phyloP scores from a whole-genome alignment of 1,140 invertebrate species.

The Meteorus sp. region DNA sequence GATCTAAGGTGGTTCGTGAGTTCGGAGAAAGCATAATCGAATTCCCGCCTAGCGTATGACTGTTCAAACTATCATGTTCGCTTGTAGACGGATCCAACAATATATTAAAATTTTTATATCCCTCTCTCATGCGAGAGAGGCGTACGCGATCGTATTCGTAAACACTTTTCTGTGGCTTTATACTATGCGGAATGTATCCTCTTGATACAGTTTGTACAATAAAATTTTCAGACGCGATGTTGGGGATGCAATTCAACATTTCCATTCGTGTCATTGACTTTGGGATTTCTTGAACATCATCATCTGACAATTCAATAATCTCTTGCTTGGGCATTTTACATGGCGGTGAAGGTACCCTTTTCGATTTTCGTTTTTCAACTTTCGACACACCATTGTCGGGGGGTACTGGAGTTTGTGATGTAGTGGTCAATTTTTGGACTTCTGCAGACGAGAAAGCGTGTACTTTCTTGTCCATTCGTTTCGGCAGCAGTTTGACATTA shows the following conservation, averaged over 20 bases:
- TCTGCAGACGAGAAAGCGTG: background rate
- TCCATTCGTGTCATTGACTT: slow-evolving; percentile 44
- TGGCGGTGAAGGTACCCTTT: background rate
- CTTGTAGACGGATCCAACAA: background rate
- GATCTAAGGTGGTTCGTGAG: background rate
- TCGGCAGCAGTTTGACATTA: slow-evolving; percentile 52
- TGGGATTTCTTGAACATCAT: slow-evolving; percentile 51
- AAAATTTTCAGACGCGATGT: slow-evolving; percentile 39
- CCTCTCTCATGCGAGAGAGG: slow-evolving; percentile 25
- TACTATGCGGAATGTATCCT: slow-evolving; percentile 44
- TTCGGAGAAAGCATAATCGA: background rate
- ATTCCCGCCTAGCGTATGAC: background rate
- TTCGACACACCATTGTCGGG: background rate
- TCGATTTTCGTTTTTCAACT: slow-evolving; percentile 1
- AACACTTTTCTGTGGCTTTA: slow-evolving; percentile 41
- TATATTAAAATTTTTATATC: slow-evolving; percentile 15
- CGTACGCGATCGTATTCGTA: slow-evolving; percentile 41
- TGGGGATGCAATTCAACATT: slow-evolving; percentile 50
- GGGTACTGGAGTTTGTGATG: background rate
- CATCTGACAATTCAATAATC: slow-evolving; percentile 48
- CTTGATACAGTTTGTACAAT: slow-evolving; percentile 37
- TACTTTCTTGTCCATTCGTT: slow-evolving; percentile 41
- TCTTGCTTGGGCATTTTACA: slow-evolving; percentile 15
- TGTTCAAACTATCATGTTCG: background rate
- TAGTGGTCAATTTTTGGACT: background rate